Percentiles rank a stretch among this genome's conserved stretches.
phyloP scores from a whole-genome alignment of 1,140 invertebrate species.

The Pissodes strobi region DNA sequence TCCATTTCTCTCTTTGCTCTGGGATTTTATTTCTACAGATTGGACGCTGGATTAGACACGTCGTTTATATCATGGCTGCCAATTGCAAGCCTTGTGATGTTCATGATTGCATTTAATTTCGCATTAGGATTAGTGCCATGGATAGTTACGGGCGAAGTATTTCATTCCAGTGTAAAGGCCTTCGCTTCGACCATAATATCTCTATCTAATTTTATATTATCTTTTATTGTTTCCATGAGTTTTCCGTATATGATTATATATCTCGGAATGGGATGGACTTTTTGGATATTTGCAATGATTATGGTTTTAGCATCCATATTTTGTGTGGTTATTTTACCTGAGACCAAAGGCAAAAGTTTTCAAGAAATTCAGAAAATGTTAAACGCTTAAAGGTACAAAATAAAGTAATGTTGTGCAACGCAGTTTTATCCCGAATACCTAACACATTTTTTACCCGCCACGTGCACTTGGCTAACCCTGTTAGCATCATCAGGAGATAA shows the following conservation, averaged over 20 bases:
- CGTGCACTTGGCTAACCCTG: no score
- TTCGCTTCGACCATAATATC: constrained; percentile 73
- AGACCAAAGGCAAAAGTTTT: constrained; percentile 44
- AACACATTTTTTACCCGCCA: no score
- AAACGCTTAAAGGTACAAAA: no score
- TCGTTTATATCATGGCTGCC: constrained; percentile 40
- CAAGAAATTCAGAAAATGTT: constrained; percentile 38
- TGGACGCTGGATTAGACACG: constrained; percentile 7
- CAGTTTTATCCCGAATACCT: no score
- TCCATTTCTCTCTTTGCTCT: constrained; percentile 41
- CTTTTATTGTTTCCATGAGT: constrained; percentile 77
- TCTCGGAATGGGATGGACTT: constrained; percentile 70
- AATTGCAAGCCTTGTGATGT: constrained; percentile 34
- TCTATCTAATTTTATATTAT: constrained; percentile 73
- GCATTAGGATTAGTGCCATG: constrained; percentile 81
- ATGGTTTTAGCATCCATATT: constrained; percentile 62
- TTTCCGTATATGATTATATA: constrained; percentile 64
- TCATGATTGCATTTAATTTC: constrained; percentile 39
- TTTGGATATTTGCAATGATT: constrained; percentile 77
- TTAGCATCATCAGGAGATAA: no score
- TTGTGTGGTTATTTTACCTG: constrained; percentile 58
- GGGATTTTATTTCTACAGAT: constrained; percentile 34
- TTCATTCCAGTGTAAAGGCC: constrained; percentile 74
- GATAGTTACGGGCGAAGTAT: constrained; percentile 81
- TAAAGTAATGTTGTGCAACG: no score